Base-by-base conservation (phyloP, 2,888 invertebrate genomes). In the Chrysolina oricalcia region DNA sequence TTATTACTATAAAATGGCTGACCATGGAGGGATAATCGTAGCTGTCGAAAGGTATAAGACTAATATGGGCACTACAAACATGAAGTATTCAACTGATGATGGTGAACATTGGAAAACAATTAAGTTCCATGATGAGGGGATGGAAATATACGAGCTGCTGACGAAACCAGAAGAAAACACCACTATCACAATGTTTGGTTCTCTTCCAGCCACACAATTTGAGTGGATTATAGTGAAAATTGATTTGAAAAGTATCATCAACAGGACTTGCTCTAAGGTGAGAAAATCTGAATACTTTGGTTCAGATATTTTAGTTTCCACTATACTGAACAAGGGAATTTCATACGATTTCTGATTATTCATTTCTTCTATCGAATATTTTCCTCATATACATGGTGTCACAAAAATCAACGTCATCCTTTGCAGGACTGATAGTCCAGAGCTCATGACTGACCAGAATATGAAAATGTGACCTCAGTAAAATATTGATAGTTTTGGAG, bases 161-260 rank as follows among this genome's bases (percentile, higher is more conserved):
- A 97, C 97, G 0, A 97, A 97, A 86, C 97, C 97, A 0, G 97
- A 97, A 15, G 96, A 97, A 87, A 97, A 96, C 85, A 96, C 97
- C 0, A 92, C 95, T 0, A 97, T 98, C 85, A 97, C 97, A 0
- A 92, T 98, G 91, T 97, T 97, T 87, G 97, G 97, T 0, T 97
- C 97, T 0, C 92, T 92, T 56, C 92, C 92, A 19, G 91, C 92
- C 2, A 91, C 6, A 35, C 35, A 92, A 74, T 97, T 97, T 86
- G 93, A 94, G 79, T 98, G 97, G 97, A 91, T 96, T 15, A 94
- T 97, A 63, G 93, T 96, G 62, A 96, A 96, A 82, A 88, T 93
- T 19, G 91, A 93, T 84, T 87, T 93, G 76, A 86, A 85, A 71
- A 88, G 88, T 68, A 90, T 90, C n/a, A 92, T 93, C 83, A 83